Evolutionary conservation across 2,888 invertebrate species (phyloP).

Genomic region (Agrotis segetum): DNA sequence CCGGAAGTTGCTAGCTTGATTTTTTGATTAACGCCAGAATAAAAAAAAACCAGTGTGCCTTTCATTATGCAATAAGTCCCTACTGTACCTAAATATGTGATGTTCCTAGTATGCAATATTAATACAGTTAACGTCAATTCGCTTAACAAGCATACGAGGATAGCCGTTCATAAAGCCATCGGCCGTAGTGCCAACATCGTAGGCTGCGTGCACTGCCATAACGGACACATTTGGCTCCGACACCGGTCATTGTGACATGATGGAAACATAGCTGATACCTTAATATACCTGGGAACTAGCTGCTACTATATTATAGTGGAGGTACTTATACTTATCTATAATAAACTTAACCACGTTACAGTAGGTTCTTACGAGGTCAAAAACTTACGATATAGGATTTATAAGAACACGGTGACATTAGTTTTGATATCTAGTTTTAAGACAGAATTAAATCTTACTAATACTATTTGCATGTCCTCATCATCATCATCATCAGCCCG

Average conservation of each 20-base stretch:
- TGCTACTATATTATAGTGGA: not conserved
- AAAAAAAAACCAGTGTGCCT: too few relatives aligned
- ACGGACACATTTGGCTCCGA: constrained; percentile 47
- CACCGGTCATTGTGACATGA: constrained; percentile 10
- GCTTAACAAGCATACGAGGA: constrained; percentile 10
- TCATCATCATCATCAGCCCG: too few relatives aligned
- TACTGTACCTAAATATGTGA: not conserved
- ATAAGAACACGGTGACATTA: not conserved
- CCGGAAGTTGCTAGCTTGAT: too few relatives aligned
- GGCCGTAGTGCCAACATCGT: constrained; percentile 36
- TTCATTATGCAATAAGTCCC: too few relatives aligned
- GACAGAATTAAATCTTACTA: not conserved
- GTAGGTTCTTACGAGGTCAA: too few relatives aligned
- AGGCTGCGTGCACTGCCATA: constrained; percentile 15
- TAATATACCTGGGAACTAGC: constrained; percentile 21
- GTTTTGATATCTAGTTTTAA: not conserved
- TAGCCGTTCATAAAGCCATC: constrained; percentile 1
- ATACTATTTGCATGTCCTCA: not conserved
- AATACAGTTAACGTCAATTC: constrained; percentile 6
- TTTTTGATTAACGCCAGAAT: too few relatives aligned
- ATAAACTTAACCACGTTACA: too few relatives aligned
- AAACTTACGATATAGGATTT: too few relatives aligned
- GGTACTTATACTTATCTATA: too few relatives aligned
- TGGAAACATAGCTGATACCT: constrained; percentile 8
- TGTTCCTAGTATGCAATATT: not conserved